Conservation (phyloP, 2,113 vertebrate species). For the Arizona elegans region DNA sequence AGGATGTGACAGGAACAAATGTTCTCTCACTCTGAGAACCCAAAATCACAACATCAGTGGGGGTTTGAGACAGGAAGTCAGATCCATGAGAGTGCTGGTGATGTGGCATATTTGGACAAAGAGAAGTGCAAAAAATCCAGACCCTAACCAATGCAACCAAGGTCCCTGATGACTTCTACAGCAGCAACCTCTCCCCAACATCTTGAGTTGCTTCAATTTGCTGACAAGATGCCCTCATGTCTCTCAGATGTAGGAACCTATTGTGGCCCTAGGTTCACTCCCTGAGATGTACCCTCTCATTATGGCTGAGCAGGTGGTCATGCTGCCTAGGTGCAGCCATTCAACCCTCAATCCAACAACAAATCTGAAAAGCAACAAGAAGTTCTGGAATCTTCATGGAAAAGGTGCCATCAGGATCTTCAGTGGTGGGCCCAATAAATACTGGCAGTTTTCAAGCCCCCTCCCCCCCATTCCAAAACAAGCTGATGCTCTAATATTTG, state of each 20-base stretch:
- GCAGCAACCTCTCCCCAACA: conserved; percentile 46
- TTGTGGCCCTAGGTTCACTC: conserved; percentile 84
- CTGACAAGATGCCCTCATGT: conserved; percentile 22
- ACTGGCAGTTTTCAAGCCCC: conserved; percentile 36
- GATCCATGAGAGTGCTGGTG: conserved; percentile 76
- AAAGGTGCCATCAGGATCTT: conserved; percentile 54
- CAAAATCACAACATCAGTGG: conserved; percentile 83
- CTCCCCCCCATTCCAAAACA: neutral
- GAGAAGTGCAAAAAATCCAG: conserved; percentile 70
- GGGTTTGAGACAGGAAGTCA: conserved; percentile 89
- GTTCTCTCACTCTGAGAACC: conserved; percentile 70
- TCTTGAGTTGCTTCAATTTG: conserved; percentile 49
- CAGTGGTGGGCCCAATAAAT: conserved; percentile 50
- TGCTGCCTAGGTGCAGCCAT: conserved; percentile 52
- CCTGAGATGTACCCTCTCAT: conserved; percentile 84
- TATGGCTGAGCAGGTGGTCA: conserved; percentile 80
- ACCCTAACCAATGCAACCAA: conserved; percentile 38
- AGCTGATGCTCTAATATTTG: neutral
- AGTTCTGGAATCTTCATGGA: conserved; percentile 70
- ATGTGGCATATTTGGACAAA: conserved; percentile 82
- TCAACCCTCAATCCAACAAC: conserved; percentile 63
- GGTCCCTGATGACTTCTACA: conserved; percentile 3
- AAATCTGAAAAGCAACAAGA: conserved; percentile 62
- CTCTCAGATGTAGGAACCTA: conserved; percentile 37
- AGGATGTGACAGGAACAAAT: neutral